phyloP scores from a whole-genome alignment of 2,888 invertebrate species.

The Drosophila acutilabella region DNA sequence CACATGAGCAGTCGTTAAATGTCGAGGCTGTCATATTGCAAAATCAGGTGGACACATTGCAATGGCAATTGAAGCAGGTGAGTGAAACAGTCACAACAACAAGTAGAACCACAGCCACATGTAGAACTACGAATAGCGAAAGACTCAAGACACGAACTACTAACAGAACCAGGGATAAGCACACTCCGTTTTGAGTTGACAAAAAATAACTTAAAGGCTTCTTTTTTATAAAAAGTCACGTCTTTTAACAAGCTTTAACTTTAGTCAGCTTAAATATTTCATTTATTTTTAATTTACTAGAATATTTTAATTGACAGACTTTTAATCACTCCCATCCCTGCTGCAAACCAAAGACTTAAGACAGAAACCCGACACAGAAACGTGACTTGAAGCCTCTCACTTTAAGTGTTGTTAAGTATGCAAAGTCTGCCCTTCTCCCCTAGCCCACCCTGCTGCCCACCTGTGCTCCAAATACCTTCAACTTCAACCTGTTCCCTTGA shows the following conservation, averaged over 20 bases:
- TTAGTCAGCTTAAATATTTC: not conserved
- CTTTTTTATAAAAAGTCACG: too few relatives aligned
- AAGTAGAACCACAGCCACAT: not conserved
- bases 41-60: slow-evolving; percentile 88
- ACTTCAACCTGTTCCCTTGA: slow-evolving; percentile 57
- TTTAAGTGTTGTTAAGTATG: slow-evolving; percentile 41
- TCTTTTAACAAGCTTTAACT: not conserved
- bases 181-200: not conserved
- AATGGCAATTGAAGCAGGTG: slow-evolving; percentile 91
- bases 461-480: slow-evolving; percentile 52
- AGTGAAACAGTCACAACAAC: slow-evolving; percentile 46
- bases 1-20: slow-evolving; percentile 72
- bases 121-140: slow-evolving; percentile 18
- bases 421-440: slow-evolving; percentile 19
- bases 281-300: not conserved
- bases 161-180: not conserved
- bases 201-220: too few relatives aligned
- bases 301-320: not conserved
- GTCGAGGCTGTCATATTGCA: slow-evolving; percentile 88
- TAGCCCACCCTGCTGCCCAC: not conserved
- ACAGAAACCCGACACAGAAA: slow-evolving; percentile 54
- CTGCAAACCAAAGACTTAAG: slow-evolving; percentile 60
- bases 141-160: slow-evolving; percentile 67
- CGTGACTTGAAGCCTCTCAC: slow-evolving; percentile 63
- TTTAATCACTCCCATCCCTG: not conserved